These are phyloP conservation scores for Tupaia tana DNA, from an alignment of 2,113 vertebrate species.

Conservation along the genomic window DNA sequence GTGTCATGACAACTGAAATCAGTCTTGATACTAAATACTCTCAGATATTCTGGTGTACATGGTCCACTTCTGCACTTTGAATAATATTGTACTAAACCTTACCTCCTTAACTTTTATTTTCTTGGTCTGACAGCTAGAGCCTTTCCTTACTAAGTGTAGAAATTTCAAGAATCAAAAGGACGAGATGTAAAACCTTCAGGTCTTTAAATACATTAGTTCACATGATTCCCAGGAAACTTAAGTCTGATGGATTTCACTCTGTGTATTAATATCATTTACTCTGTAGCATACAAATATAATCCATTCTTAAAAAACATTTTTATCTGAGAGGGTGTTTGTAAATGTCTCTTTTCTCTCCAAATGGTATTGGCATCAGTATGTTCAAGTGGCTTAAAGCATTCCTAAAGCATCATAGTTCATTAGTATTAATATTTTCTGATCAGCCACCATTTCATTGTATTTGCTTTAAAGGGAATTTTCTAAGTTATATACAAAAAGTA, in stretches of 20 bases:
- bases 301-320: constrained; percentile 10
- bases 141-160: constrained; percentile 41
- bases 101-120: constrained; percentile 2
- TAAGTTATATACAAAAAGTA: constrained; percentile 28
- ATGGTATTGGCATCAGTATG: not conserved
- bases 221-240: not conserved
- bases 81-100: not conserved
- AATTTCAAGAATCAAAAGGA: constrained; percentile 24
- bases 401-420: not conserved
- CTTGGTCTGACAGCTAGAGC: constrained; percentile 6
- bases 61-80: not conserved
- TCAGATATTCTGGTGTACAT: not conserved
- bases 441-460: constrained; percentile 31
- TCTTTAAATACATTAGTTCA: constrained; percentile 60
- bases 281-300: not conserved
- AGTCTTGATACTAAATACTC: not conserved
- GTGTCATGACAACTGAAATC: not conserved
- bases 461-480: constrained; percentile 46
- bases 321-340: not conserved
- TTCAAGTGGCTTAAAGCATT: constrained; percentile 48
- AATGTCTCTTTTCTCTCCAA: constrained; percentile 7
- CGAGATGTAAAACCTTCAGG: not conserved
- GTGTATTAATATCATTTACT: constrained; percentile 43
- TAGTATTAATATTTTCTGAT: constrained; percentile 21
- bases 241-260: constrained; percentile 42